Evolutionary conservation across 2,797 vertebrate species (phyloP).

Genomic region (Carduelis carduelis): DNA sequence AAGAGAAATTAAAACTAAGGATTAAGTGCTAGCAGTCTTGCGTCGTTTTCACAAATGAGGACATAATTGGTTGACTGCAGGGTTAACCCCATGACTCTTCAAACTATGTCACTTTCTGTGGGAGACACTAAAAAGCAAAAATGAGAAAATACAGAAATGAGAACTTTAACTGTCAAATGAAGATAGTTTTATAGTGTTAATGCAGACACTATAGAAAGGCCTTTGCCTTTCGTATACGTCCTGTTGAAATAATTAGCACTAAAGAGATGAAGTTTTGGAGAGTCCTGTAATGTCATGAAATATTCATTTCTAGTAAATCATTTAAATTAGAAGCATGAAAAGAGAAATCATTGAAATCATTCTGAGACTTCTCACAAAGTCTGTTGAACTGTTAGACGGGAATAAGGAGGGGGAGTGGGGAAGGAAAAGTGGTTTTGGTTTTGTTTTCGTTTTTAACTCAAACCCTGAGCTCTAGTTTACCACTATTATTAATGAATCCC

Average conservation of each 20-base stretch:
- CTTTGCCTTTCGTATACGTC: neutral
- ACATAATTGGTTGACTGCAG: neutral
- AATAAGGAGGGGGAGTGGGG: neutral
- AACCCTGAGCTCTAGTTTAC: neutral
- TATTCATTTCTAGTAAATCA: conserved; percentile 10
- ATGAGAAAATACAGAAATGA: neutral
- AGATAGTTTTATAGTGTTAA: neutral
- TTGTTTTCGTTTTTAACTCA: neutral
- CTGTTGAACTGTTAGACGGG: neutral
- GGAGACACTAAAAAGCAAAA: neutral
- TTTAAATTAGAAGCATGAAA: conserved; percentile 26
- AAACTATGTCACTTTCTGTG: neutral
- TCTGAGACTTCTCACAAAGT: neutral
- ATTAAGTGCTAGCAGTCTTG: neutral
- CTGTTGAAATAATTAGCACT: conserved; percentile 33
- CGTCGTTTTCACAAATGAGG: neutral
- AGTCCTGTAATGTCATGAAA: neutral
- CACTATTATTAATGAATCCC: neutral
- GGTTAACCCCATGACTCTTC: neutral
- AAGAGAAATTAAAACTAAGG: neutral
- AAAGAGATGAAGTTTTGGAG: neutral
- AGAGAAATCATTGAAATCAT: conserved; percentile 4
- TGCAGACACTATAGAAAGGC: neutral
- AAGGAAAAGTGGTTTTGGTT: neutral
- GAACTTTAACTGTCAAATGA: neutral